Evolutionary conservation across 2,888 invertebrate species (phyloP), one percentile per base, ranked within the genome.

Genomic region (Hydropsyche betteni): DNA sequence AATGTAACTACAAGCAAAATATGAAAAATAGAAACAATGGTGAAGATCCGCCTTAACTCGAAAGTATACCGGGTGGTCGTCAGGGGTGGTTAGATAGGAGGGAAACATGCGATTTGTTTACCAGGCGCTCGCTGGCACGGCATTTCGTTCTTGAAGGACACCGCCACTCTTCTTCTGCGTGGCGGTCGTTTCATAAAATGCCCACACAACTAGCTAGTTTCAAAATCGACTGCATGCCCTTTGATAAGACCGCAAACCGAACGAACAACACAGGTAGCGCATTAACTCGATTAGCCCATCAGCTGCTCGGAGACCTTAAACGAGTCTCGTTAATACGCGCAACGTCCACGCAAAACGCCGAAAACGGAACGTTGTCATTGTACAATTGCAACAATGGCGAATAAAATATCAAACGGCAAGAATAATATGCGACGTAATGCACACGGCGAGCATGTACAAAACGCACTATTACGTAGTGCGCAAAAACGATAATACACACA

Each of bases 51-150:
- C 64, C 36, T 64, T 64, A 36, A 64, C 44, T 64, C 24, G 34
- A 33, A n/a, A 64, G 36, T n/a, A 34, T 34, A 64, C 36, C 33
- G 64, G 36, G 14, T n/a, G 70, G 36, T 36, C 8, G 70, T 53
- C 7, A 24, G 33, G 14, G 52, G 52, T 70, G 14, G 58, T 36
- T 36, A 16, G 72, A 72, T 72, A 72, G 72, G 55, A 36, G 71
- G 68, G 50, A 72, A 55, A 70, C 77, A 74, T 74, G 74, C 75
- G 74, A 75, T 77, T 68, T 55, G 72, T 53, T 74, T 71, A 70
- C 77, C 77, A 75, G 77, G 77, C 77, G 77, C 77, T n/a, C 75
- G 55, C 72, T 77, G 77, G 77, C 69, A 77, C 77, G 74, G 74
- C 76, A 38, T 61, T 38, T 38, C 34, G 16, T 69, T 14, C 50